A percentile compares a stretch with the other conserved stretches of the same genome.
These are phyloP conservation scores for Chunga burmeisteri DNA, from an alignment of 2,113 vertebrate genomes.

Conservation along the genomic window DNA sequence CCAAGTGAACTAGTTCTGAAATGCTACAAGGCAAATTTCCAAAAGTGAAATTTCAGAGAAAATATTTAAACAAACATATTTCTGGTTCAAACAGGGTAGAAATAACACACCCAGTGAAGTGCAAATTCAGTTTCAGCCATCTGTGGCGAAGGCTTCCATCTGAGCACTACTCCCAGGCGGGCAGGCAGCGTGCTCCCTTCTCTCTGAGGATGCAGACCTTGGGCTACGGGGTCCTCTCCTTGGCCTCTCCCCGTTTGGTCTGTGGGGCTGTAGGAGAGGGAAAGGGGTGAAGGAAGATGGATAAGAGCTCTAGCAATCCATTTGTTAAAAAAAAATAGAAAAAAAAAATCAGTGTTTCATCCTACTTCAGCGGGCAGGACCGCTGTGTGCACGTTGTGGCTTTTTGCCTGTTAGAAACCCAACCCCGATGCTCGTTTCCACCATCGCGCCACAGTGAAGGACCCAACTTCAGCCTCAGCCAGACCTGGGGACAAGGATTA, in stretches of 20 bases:
- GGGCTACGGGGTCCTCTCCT: not conserved
- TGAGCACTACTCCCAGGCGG: not conserved
- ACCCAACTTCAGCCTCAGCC: not conserved
- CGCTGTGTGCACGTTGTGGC: no score
- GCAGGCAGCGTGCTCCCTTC: not conserved
- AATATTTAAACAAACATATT: slow-evolving; percentile 63
- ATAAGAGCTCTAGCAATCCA: not conserved
- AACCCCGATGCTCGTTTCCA: not conserved
- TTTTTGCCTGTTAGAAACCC: not conserved
- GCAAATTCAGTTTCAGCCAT: slow-evolving; percentile 32
- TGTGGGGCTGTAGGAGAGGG: not conserved
- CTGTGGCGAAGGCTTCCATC: not conserved
- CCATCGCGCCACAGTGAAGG: not conserved
- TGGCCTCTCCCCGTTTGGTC: not conserved
- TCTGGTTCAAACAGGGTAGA: slow-evolving; percentile 45
- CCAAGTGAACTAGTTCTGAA: slow-evolving; percentile 14
- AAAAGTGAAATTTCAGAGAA: slow-evolving; percentile 46
- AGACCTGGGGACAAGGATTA: not conserved
- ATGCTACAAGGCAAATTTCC: slow-evolving; percentile 35
- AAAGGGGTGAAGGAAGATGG: not conserved
- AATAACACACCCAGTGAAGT: slow-evolving; percentile 16
- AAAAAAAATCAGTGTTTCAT: not conserved
- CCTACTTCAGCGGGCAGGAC: rapidly evolving
- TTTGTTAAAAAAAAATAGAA: not conserved
- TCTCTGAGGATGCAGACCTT: not conserved